These are phyloP conservation scores for Emys orbicularis DNA, from an alignment of 2,797 vertebrate species.

Conservation along the genomic window DNA sequence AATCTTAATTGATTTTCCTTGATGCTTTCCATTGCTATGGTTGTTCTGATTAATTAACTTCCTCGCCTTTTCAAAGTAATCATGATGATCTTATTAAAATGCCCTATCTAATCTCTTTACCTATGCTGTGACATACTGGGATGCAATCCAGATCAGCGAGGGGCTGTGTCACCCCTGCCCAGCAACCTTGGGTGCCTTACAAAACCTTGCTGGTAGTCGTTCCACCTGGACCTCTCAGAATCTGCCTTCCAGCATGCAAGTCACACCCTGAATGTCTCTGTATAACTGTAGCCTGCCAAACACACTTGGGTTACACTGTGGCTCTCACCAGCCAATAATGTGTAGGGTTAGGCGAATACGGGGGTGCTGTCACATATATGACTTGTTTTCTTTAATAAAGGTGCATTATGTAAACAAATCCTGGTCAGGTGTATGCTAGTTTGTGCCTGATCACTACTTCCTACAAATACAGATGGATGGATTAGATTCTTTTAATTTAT, in stretches of 20 bases:
- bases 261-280: neutral
- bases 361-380: neutral
- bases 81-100: conserved; percentile 52
- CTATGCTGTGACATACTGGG: neutral
- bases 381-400: conserved; percentile 17
- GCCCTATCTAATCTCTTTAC: conserved; percentile 5
- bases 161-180: neutral
- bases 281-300: neutral
- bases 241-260: neutral
- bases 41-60: conserved; percentile 60
- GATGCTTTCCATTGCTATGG: conserved; percentile 24
- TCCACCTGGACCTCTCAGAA: neutral
- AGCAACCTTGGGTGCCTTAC: neutral
- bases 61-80: conserved; percentile 39
- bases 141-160: neutral
- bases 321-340: neutral
- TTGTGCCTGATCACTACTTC: neutral
- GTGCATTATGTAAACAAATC: neutral
- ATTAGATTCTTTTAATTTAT: neutral
- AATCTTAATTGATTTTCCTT: conserved; percentile 58
- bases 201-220: neutral
- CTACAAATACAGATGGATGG: neutral
- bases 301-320: neutral
- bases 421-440: neutral
- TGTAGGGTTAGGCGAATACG: neutral